These are phyloP conservation scores for Vulpes lagopus DNA, from an alignment of 2,113 vertebrate genomes.

Conservation along the genomic window DNA sequence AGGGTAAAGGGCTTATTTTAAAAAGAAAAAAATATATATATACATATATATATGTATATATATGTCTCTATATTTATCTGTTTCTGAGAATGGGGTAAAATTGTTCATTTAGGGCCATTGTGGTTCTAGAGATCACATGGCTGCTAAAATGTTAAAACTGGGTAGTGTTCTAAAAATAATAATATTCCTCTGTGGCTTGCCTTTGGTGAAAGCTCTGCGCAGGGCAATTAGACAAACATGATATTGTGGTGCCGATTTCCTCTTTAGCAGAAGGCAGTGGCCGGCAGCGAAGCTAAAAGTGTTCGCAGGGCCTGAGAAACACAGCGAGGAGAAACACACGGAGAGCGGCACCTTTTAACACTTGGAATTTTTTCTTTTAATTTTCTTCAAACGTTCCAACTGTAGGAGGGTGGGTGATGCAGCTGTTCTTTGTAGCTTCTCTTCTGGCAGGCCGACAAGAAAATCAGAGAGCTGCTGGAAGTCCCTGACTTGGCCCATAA, in stretches of 20 bases:
- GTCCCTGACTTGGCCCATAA: conserved; percentile 70
- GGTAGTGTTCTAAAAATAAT: conserved; percentile 50
- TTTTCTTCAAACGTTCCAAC: conserved; percentile 60
- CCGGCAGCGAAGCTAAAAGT: not conserved
- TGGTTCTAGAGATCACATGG: conserved; percentile 63
- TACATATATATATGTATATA: not conserved
- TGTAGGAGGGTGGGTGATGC: conserved; percentile 43
- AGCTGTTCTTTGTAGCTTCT: conserved; percentile 53
- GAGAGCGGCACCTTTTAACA: conserved; percentile 51
- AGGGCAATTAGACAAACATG: conserved; percentile 61
- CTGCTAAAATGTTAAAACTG: conserved; percentile 60
- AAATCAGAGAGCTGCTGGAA: conserved; percentile 68
- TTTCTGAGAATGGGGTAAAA: conserved; percentile 75
- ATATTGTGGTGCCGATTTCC: not conserved
- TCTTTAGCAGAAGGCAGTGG: conserved; percentile 38
- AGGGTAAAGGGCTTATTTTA: conserved; percentile 74
- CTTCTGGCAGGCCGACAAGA: conserved; percentile 41
- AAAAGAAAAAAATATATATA: not conserved
- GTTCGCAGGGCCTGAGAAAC: not conserved
- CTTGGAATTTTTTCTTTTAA: conserved; percentile 9
- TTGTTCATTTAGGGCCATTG: conserved; percentile 81
- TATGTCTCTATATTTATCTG: conserved; percentile 74
- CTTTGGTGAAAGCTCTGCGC: conserved; percentile 47
- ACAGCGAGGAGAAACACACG: not conserved
- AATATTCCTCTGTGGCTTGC: conserved; percentile 63